Evolutionary conservation across 2,888 invertebrate genomes (phyloP).

Genomic region (Ariolimax columbianus): DNA sequence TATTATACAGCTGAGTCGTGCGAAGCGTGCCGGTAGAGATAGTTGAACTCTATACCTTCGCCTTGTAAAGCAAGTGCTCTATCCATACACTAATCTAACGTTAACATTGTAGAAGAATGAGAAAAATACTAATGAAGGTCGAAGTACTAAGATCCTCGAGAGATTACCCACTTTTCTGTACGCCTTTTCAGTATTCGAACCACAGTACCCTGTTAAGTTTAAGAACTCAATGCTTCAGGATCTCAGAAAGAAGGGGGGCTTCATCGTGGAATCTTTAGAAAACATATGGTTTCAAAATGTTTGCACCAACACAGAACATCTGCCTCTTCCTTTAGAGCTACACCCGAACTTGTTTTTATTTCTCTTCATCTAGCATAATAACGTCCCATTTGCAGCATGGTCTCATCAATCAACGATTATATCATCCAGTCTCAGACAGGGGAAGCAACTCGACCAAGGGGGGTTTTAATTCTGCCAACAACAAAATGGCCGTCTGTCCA

Average conservation of each 20-base stretch:
- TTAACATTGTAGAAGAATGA: too few relatives aligned
- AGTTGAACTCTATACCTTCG: too few relatives aligned
- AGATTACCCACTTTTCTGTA: not conserved
- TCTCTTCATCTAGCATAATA: not conserved
- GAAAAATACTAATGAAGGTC: too few relatives aligned
- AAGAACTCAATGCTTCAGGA: not conserved
- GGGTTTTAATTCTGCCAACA: not conserved
- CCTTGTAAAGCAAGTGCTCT: too few relatives aligned
- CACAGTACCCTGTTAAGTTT: not conserved
- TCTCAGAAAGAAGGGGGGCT: not conserved
- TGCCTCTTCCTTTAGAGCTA: not conserved
- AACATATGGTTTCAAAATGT: slow-evolving; percentile 31
- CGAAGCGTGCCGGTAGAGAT: too few relatives aligned
- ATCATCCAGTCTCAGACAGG: not conserved
- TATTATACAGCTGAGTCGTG: too few relatives aligned
- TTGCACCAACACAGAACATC: slow-evolving; percentile 20
- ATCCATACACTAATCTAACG: too few relatives aligned
- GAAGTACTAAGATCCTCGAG: too few relatives aligned
- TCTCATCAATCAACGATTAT: not conserved
- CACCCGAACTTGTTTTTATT: not conserved
- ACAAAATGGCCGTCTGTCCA: not conserved
- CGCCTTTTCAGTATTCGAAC: not conserved
- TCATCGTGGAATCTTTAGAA: slow-evolving; percentile 1
- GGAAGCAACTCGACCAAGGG: not conserved
- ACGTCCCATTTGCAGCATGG: not conserved